These are phyloP conservation scores for Ichneumon xanthorius DNA, from an alignment of 2,888 invertebrate species.

Conservation along the genomic window DNA sequence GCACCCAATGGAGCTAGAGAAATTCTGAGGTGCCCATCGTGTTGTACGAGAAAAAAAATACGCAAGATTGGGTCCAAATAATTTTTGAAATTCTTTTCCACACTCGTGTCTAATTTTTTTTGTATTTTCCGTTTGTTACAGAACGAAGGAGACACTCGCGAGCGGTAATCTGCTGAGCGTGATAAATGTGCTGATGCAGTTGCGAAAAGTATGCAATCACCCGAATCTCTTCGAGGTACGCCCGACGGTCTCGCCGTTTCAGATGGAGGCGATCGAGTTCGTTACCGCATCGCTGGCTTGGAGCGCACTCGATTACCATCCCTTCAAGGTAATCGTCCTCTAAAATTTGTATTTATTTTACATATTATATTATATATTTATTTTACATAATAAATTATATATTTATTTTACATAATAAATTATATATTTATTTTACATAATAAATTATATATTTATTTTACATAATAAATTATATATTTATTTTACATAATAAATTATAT, in stretches of 20 bases:
- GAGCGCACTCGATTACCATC: constrained; percentile 90
- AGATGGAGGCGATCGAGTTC: constrained; percentile 91
- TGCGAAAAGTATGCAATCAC: constrained; percentile 99
- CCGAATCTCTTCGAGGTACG: constrained; percentile 99
- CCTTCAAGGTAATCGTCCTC: constrained; percentile 88
- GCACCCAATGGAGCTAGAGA: no score
- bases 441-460: no score
- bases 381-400: no score
- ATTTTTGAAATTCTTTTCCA: no score
- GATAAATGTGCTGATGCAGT: constrained; percentile 98
- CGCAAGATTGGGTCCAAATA: no score
- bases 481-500: no score
- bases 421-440: no score
- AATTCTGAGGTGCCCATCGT: no score
- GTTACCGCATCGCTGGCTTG: constrained; percentile 91
- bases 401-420: no score
- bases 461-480: no score
- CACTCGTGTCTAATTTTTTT: constrained; percentile 1
- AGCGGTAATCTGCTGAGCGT: constrained; percentile 97
- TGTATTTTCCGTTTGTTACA: constrained; percentile 80
- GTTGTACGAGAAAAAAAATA: no score
- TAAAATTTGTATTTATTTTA: neutral
- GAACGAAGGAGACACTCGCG: constrained; percentile 96
- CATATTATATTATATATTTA: neutral
- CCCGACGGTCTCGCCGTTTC: constrained; percentile 97